These are phyloP conservation scores for Brachionichthys hirsutus DNA, from an alignment of 2,113 vertebrate species.

Conservation along the genomic window DNA sequence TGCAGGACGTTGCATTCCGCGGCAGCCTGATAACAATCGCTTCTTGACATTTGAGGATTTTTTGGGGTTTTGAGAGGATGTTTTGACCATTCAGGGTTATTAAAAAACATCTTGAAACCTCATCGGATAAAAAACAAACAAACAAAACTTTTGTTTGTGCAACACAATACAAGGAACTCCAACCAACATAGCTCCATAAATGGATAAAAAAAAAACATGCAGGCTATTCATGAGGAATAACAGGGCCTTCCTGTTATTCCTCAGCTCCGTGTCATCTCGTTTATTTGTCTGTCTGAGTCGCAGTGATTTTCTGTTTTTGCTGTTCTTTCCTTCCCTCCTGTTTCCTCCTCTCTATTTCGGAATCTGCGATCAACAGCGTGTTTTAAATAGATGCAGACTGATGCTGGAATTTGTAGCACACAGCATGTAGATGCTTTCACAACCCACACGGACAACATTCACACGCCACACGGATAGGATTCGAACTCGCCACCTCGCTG, in stretches of 20 bases:
- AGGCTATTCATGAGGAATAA: constrained; percentile 59
- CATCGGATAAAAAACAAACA: no score
- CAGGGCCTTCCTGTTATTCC: constrained; percentile 65
- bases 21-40: constrained; percentile 10
- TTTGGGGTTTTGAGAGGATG: constrained; percentile 30
- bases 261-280: constrained; percentile 29
- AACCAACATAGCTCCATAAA: constrained; percentile 31
- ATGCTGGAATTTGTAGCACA: neutral
- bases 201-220: constrained; percentile 56
- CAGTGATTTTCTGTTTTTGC: constrained; percentile 32
- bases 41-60: constrained; percentile 11
- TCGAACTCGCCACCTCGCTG: no score
- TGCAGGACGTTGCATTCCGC: constrained; percentile 6
- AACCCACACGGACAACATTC: no score
- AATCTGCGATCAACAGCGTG: constrained; percentile 32
- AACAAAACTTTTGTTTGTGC: constrained; percentile 49
- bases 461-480: no score
- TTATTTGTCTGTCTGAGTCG: constrained; percentile 48
- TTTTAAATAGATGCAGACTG: constrained; percentile 37
- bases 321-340: constrained; percentile 13
- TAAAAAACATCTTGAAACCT: constrained; percentile 29
- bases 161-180: constrained; percentile 64
- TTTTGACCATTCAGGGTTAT: constrained; percentile 26
- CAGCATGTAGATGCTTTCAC: no score
- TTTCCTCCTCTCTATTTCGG: constrained; percentile 42